Conservation (phyloP, 2,113 vertebrate genomes). For the Balaeniceps rex region DNA sequence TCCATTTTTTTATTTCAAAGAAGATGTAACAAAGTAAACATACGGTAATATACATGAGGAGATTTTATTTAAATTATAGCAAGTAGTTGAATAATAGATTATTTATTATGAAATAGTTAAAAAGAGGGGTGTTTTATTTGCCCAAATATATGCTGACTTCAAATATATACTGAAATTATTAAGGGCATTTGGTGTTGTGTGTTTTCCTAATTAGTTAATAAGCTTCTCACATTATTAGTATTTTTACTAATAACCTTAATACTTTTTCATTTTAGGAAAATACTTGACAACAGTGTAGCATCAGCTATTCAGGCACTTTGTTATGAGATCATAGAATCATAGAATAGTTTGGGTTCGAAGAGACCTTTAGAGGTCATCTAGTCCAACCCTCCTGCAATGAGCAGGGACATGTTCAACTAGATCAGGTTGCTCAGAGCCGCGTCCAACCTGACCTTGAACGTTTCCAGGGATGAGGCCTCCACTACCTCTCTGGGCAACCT, state of each 20-base stretch:
- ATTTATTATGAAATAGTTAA: not conserved
- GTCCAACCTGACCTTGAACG: accelerated
- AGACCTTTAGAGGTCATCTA: not conserved
- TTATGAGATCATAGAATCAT: not conserved
- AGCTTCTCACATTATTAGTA: not conserved
- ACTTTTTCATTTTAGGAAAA: not conserved
- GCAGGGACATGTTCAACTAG: no score
- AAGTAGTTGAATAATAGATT: not conserved
- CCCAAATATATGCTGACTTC: not conserved
- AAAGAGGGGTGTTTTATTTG: not conserved
- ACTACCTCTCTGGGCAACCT: not conserved
- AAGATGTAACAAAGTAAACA: not conserved
- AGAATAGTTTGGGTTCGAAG: not conserved
- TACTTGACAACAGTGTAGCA: not conserved
- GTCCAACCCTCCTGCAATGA: accelerated
- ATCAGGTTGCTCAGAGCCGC: not conserved
- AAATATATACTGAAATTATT: not conserved
- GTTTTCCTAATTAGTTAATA: not conserved
- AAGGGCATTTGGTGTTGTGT: not conserved
- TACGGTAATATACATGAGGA: not conserved
- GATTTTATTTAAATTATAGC: not conserved
- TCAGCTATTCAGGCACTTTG: not conserved
- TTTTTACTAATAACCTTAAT: not conserved
- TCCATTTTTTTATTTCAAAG: not conserved
- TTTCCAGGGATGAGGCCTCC: not conserved